A percentile compares a stretch with the other conserved stretches of the same genome.
phyloP scores from a whole-genome alignment of 2,888 invertebrate species.

The Nomada fabriciana region DNA sequence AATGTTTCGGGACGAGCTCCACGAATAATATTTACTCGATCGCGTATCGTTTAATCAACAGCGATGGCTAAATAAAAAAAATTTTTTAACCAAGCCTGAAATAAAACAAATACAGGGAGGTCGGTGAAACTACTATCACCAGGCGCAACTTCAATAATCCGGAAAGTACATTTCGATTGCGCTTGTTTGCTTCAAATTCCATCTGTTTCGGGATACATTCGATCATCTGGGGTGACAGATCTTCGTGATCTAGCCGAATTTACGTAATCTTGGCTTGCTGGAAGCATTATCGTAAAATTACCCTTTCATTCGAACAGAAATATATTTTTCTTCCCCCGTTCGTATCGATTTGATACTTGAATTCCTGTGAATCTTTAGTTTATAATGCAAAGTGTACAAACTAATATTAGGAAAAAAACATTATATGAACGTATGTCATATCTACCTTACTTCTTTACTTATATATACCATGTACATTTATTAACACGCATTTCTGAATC shows the following conservation, averaged over 20 bases:
- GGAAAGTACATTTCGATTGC: conserved; percentile 28
- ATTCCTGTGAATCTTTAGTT: too few relatives aligned
- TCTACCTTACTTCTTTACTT: too few relatives aligned
- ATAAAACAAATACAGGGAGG: not conserved
- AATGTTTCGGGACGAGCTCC: not conserved
- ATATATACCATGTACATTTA: too few relatives aligned
- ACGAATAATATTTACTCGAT: not conserved
- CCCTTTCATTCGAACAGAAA: too few relatives aligned
- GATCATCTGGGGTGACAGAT: not conserved
- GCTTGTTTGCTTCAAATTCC: not conserved
- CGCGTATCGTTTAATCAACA: not conserved
- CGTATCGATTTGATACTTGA: too few relatives aligned
- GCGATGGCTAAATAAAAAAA: too few relatives aligned
- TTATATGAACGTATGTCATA: too few relatives aligned
- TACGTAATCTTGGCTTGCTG: not conserved
- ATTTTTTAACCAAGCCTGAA: too few relatives aligned
- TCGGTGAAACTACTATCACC: not conserved
- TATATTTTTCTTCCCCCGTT: too few relatives aligned
- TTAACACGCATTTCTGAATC: too few relatives aligned
- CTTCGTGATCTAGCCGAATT: not conserved
- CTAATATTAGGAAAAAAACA: too few relatives aligned
- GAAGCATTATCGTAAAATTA: not conserved
- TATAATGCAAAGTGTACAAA: too few relatives aligned
- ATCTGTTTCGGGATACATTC: not conserved
- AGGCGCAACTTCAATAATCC: conserved; percentile 13